Percentiles rank a stretch among this genome's conserved stretches.
Conservation (phyloP, 2,888 invertebrate species). For the Onthophagus sagittarius region DNA sequence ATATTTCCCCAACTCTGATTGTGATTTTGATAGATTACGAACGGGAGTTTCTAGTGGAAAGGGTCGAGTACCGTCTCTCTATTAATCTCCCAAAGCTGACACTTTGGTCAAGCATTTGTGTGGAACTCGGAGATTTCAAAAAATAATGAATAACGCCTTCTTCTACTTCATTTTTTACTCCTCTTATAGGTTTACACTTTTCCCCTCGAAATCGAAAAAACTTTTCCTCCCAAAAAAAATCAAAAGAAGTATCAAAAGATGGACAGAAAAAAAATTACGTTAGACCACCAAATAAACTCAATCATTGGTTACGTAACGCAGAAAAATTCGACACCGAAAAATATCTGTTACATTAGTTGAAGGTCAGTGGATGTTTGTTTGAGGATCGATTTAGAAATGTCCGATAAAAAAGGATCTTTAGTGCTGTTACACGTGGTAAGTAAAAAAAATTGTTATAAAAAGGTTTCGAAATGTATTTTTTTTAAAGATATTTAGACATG, state of each 20-base stretch:
- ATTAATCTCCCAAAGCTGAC: background rate
- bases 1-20: background rate
- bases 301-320: background rate
- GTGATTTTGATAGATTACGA: background rate
- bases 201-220: too few species aligned
- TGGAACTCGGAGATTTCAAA: background rate
- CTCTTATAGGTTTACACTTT: background rate
- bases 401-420: background rate
- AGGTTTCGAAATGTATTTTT: too few species aligned
- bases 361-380: background rate
- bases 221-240: too few species aligned
- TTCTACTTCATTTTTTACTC: background rate
- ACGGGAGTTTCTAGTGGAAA: background rate
- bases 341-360: background rate
- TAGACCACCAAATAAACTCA: background rate
- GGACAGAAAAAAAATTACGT: background rate
- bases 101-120: background rate
- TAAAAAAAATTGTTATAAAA: background rate
- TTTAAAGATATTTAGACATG: background rate
- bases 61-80: background rate
- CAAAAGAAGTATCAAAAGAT: too few species aligned
- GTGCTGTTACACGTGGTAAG: background rate
- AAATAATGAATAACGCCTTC: background rate
- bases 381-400: background rate
- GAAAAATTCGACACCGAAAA: background rate